phyloP scores from a whole-genome alignment of 2,113 vertebrate species.

The Coregonus clupeaformis region DNA sequence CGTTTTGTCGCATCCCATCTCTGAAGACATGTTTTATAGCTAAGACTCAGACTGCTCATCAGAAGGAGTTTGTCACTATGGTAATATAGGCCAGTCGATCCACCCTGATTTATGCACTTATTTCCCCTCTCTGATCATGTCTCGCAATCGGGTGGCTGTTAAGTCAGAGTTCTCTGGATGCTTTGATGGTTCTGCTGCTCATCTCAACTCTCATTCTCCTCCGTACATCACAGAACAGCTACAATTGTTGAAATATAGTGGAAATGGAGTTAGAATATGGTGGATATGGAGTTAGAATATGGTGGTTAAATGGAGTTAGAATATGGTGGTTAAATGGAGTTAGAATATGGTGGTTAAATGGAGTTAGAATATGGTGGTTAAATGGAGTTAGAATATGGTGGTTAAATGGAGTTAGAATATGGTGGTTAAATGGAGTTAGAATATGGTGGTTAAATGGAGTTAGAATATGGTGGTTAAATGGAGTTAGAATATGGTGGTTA shows the following conservation, averaged over 20 bases:
- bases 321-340: too few species aligned
- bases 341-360: too few species aligned
- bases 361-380: neutral
- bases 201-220: neutral
- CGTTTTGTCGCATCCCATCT: constrained; percentile 20
- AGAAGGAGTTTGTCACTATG: neutral
- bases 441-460: too few species aligned
- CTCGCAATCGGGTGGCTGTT: neutral
- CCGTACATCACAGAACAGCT: neutral
- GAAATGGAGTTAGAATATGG: too few species aligned
- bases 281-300: too few species aligned
- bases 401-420: too few species aligned
- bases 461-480: too few species aligned
- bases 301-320: too few species aligned
- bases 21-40: constrained; percentile 11
- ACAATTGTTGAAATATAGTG: neutral
- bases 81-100: constrained; percentile 28
- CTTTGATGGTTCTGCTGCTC: neutral
- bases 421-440: too few species aligned
- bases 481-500: too few species aligned
- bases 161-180: neutral
- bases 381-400: too few species aligned
- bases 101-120: neutral
- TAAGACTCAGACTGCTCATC: neutral
- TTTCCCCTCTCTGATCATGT: neutral